Evolutionary conservation across 2,113 vertebrate genomes (phyloP).

Genomic region (Ammodytes marinus): DNA sequence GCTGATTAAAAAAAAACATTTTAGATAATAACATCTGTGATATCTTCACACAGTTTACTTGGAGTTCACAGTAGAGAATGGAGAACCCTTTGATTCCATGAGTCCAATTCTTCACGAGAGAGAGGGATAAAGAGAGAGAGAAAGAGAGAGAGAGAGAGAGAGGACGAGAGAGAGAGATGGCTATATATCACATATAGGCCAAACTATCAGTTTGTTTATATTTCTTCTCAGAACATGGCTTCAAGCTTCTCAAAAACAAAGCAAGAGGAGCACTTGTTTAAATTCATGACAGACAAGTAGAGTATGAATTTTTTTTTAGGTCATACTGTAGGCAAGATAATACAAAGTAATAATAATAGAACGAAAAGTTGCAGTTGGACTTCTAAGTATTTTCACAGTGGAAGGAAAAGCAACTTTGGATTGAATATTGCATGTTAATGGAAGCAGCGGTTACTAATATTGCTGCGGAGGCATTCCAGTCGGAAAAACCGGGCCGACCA

Average conservation of each 20-base stretch:
- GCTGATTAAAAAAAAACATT: constrained; percentile 38
- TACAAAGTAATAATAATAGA: constrained; percentile 51
- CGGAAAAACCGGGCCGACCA: constrained; percentile 38
- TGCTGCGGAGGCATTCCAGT: constrained; percentile 70
- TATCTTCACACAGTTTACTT: constrained; percentile 31
- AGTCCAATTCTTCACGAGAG: constrained; percentile 12
- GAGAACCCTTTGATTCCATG: constrained; percentile 26
- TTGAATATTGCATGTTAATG: constrained; percentile 82
- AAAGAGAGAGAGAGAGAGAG: constrained; percentile 7
- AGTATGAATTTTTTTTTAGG: constrained; percentile 49
- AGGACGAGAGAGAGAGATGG: constrained; percentile 36
- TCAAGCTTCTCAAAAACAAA: constrained; percentile 70
- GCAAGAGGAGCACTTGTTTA: constrained; percentile 59
- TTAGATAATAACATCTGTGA: constrained; percentile 25
- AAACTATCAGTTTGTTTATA: constrained; percentile 49
- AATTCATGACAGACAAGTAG: constrained; percentile 53
- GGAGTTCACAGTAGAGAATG: constrained; percentile 23
- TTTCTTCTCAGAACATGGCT: constrained; percentile 71
- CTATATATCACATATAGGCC: constrained; percentile 41
- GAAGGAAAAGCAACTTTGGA: constrained; percentile 81
- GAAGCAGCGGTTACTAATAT: constrained; percentile 71
- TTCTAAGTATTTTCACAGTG: constrained; percentile 76
- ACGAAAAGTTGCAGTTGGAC: constrained; percentile 55
- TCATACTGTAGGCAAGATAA: constrained; percentile 68
- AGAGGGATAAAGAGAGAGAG: not conserved